Base-by-base conservation (phyloP, 2,888 invertebrate species). In the Amphipyra tragopoginis region DNA sequence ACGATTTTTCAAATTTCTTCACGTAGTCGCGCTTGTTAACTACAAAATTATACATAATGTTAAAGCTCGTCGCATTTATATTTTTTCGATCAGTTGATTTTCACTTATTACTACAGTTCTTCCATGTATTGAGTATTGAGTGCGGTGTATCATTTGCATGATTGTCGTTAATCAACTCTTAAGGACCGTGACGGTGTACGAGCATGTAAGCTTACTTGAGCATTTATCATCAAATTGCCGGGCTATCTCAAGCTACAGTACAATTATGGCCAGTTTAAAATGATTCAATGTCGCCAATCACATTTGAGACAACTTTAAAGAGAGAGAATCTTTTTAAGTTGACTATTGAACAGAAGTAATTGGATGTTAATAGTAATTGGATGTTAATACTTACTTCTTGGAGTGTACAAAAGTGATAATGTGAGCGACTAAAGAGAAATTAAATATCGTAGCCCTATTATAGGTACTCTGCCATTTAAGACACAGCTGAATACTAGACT, bases 121-220 rank as follows among this genome's bases (percentile, higher is more conserved):
- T 51, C 44, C 56, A 26, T 75, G 71, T 70, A 68, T 76, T 73
- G 70, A 80, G 78, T 76, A 70, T 72, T 63, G 65, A 69, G 66
- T 74, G 63, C 73, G 58, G 72, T 75, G 72, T 82, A 80, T 84
- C 84, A 90, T 91, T 91, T 90, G 82, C 87, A 89, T 91, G 88
- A 92, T 91, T 88, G 86, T 85, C 75, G 80, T 79, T 87, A 86
- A 91, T 92, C 90, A 91, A 86, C 85, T 80, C 59, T 74, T 83
- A 86, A 84, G 73, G 66, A 87, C 89, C 91, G 90, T 91, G 90
- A 91, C 91, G 88, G 81, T 78, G 81, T 66, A 64, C 71, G 75
- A 82, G 73, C 66, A 73, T 79, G 79, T 82, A 70, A 79, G 75
- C 70, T 73, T 75, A 75, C 73, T 72, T 74, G 77, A 75, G 66